A percentile compares a stretch with the other conserved stretches of the same genome.
These are phyloP conservation scores for Tamias sibiricus DNA, from an alignment of 2,113 vertebrate species.

Conservation along the genomic window DNA sequence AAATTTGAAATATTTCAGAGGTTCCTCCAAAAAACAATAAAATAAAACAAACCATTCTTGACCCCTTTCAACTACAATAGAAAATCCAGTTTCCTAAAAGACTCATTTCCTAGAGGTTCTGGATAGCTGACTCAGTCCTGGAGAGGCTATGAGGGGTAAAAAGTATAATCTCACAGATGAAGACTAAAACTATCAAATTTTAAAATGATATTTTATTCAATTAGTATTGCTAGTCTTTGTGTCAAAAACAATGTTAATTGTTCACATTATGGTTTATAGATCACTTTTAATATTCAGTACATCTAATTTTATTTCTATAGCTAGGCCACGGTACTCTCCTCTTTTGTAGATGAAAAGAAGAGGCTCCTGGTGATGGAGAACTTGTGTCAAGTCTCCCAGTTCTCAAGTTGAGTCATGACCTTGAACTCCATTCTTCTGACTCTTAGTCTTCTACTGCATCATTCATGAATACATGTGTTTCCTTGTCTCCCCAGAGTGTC, in stretches of 20 bases:
- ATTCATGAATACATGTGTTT: not conserved
- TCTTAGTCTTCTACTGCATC: not conserved
- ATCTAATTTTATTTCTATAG: not conserved
- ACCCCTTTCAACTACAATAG: not conserved
- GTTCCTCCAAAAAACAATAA: not conserved
- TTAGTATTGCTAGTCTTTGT: slow-evolving; percentile 6
- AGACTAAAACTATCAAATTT: slow-evolving; percentile 16
- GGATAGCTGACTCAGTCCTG: not conserved
- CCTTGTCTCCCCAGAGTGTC: not conserved
- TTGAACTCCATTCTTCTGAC: not conserved
- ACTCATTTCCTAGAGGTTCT: not conserved
- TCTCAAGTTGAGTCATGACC: not conserved
- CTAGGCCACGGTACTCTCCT: not conserved
- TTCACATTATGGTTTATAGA: not conserved
- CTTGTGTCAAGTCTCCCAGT: not conserved
- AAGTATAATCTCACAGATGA: not conserved
- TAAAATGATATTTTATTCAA: not conserved
- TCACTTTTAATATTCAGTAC: not conserved
- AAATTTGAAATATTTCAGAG: slow-evolving; percentile 25
- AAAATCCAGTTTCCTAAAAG: slow-evolving; percentile 26
- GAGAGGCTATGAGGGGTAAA: not conserved
- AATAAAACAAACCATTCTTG: not conserved
- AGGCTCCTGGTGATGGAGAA: not conserved
- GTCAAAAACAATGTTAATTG: not conserved
- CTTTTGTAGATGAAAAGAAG: not conserved